These are phyloP conservation scores for Halichondria panicea DNA, from an alignment of 37 sponge, comb jelly and placozoan genomes.

Conservation along the genomic window DNA sequence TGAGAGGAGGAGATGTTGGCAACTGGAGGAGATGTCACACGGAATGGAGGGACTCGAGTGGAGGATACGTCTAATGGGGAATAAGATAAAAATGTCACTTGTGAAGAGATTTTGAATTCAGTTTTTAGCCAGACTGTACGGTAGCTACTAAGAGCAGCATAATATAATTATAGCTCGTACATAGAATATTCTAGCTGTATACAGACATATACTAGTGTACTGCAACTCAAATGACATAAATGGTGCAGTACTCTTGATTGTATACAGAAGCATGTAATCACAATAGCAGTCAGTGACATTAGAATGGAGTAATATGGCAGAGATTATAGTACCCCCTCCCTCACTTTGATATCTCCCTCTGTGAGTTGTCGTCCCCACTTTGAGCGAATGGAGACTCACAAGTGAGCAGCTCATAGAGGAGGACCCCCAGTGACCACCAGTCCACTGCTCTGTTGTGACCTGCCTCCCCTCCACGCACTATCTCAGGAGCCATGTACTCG, in stretches of 20 bases:
- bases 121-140: too few relatives aligned
- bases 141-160: too few relatives aligned
- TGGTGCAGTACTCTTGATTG: too few relatives aligned
- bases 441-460: conserved; percentile 78
- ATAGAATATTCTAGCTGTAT: too few relatives aligned
- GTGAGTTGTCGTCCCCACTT: conserved; percentile 70
- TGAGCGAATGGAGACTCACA: conserved; percentile 93
- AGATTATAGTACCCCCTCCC: background rate
- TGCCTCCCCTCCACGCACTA: conserved; percentile 70
- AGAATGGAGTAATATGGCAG: background rate
- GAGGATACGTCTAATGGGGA: conserved; percentile 75
- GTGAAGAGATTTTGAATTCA: too few relatives aligned
- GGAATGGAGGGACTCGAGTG: conserved; percentile 59
- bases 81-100: too few relatives aligned
- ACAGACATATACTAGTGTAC: too few relatives aligned
- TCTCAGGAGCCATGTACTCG: conserved; percentile 99
- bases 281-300: background rate
- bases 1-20: conserved; percentile 45
- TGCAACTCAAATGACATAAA: too few relatives aligned
- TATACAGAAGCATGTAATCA: too few relatives aligned
- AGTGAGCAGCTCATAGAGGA: conserved; percentile 88
- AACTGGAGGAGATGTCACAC: conserved; percentile 25
- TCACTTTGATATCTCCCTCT: conserved; percentile 61
- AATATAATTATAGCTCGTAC: too few relatives aligned
- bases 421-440: conserved; percentile 98